Evolutionary conservation across 2,113 vertebrate genomes (phyloP).

Genomic region (Zapornia atra): DNA sequence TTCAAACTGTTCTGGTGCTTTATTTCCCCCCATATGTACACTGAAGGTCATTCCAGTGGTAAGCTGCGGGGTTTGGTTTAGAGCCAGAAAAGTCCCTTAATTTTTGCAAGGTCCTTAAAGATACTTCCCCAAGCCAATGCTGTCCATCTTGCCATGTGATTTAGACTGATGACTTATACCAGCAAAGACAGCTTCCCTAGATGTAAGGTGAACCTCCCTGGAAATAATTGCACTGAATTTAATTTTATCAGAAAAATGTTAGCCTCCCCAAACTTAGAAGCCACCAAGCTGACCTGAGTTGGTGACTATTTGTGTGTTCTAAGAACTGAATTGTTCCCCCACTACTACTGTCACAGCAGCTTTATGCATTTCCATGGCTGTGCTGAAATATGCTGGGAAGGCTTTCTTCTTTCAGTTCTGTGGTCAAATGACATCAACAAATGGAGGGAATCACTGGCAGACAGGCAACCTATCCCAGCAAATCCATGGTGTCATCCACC

Average conservation of each 20-base stretch:
- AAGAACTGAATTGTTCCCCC: background rate
- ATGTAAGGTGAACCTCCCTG: background rate
- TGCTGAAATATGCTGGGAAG: background rate
- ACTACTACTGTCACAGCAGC: background rate
- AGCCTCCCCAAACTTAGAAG: background rate
- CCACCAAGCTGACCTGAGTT: background rate
- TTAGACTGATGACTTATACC: background rate
- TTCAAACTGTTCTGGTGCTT: background rate
- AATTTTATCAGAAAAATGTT: background rate
- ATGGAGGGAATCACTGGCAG: background rate
- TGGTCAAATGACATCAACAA: background rate
- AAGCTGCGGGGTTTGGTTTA: background rate
- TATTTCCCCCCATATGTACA: background rate
- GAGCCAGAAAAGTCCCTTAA: background rate
- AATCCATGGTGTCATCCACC: no score
- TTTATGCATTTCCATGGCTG: background rate
- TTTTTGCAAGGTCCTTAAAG: background rate
- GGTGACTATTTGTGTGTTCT: background rate
- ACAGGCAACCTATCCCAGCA: background rate
- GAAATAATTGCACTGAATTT: background rate
- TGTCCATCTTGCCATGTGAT: fast-evolving
- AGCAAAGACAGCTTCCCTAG: background rate
- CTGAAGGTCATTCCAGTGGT: background rate
- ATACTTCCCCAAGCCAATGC: background rate
- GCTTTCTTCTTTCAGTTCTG: background rate